phyloP scores from a whole-genome alignment of 35 echinoderm and acorn worm species.

The Strongylocentrotus purpuratus region DNA sequence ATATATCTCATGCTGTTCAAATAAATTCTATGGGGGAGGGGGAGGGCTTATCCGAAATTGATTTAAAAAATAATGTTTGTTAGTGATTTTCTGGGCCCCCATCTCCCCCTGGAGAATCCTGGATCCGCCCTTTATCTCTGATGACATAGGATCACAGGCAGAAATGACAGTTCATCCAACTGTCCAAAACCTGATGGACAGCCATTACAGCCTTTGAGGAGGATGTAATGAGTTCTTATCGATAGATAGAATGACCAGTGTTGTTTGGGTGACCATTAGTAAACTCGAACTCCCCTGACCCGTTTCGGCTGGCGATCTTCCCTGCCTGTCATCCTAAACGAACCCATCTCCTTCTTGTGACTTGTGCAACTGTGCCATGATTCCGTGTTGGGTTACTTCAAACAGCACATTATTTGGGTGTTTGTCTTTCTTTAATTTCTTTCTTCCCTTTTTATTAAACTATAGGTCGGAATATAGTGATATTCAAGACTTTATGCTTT shows the following conservation, averaged over 20 bases:
- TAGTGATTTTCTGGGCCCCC: too few relatives aligned
- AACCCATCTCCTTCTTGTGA: not conserved
- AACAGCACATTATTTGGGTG: not conserved
- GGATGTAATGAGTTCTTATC: not conserved
- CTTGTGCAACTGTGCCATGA: not conserved
- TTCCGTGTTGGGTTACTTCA: not conserved
- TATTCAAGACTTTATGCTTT: too few relatives aligned
- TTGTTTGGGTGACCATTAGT: not conserved
- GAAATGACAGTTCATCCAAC: not conserved
- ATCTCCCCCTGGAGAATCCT: too few relatives aligned
- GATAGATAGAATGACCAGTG: not conserved
- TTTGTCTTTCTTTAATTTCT: not conserved
- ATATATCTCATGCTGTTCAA: too few relatives aligned
- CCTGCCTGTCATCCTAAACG: not conserved
- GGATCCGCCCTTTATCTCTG: not conserved
- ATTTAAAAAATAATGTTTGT: too few relatives aligned
- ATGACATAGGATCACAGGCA: not conserved
- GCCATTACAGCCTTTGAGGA: not conserved
- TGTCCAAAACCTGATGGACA: not conserved
- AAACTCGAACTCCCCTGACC: not conserved
- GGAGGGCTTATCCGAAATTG: too few relatives aligned
- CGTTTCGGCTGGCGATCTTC: not conserved
- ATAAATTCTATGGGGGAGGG: too few relatives aligned
- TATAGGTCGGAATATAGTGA: too few relatives aligned
- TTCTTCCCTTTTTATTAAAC: too few relatives aligned